Base-by-base conservation (phyloP, 92 coral and sea anemone genomes). In the Virgularia gustaviana region DNA sequence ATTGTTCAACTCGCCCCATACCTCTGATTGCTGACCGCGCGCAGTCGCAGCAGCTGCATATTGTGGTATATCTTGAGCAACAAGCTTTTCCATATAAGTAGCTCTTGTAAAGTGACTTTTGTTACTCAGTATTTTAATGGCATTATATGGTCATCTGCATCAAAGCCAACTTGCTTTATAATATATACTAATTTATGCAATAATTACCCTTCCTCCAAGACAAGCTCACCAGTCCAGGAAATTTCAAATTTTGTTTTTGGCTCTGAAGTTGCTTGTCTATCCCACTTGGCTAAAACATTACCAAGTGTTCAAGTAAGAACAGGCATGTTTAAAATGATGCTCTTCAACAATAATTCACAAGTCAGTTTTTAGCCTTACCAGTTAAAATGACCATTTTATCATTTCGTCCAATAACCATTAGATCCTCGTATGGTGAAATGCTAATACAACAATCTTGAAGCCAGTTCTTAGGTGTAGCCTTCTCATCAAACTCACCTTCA, bases 381-480 rank as follows among this genome's bases (percentile, higher is more conserved):
- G 94, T 57, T 13, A 94, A 75, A 79, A 94, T 89, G 32, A 94
- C 89, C 41, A 91, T 85, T 42, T 81, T 94, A 80, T 87, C 96
- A 78, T 89, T 84, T 49, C 85, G 84, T 19, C 90, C 99, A 33
- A 94, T 43, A 3, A 88, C 99, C 44, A 94, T 71, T 18, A 83
- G 74, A 73, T 94, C 99, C 70, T 89, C 90, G 19, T 94, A 88
- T 49, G 99, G 99, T 28, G 99, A 94, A 22, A 94, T 58, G 20
- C 96, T 86, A 75, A 94, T 87, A 75, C 96, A 87, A 39, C 99
- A 89, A 52, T 94, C 96, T 75, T 94, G 99, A 22, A 94, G 85
- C 96, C 96, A 94, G 13, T 83, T 77, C 19, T 34, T 58, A 58
- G 88, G 59, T 19, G 58, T 51, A 20, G 52, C 72, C 55, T 25